These are phyloP conservation scores for Drosophila recens DNA, from an alignment of 2,888 invertebrate species.

Conservation along the genomic window DNA sequence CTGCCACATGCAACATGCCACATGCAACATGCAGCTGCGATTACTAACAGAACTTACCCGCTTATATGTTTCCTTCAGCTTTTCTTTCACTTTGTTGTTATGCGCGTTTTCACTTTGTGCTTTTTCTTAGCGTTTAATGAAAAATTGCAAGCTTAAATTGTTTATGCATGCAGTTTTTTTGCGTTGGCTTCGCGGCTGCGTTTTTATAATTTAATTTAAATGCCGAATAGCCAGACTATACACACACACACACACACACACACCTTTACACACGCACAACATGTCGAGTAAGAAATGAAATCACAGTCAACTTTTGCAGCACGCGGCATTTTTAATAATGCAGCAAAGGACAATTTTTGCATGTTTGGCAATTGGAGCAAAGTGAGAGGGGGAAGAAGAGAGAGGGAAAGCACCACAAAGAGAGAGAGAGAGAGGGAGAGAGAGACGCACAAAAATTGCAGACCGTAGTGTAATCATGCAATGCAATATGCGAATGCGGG, in stretches of 20 bases:
- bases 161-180: constrained; percentile 65
- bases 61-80: too few species aligned
- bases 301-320: constrained; percentile 49
- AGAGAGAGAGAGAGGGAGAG: neutral
- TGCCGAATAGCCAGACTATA: constrained; percentile 39
- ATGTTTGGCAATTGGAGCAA: constrained; percentile 41
- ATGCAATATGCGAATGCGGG: constrained; percentile 20
- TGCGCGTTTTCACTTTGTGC: constrained; percentile 10
- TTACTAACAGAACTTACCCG: constrained; percentile 21
- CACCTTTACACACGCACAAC: constrained; percentile 31
- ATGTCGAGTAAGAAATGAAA: constrained; percentile 52
- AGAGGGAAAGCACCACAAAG: neutral
- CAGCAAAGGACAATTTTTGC: constrained; percentile 56
- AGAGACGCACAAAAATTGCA: constrained; percentile 18
- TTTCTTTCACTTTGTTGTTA: constrained; percentile 12
- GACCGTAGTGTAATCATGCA: constrained; percentile 43
- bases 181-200: constrained; percentile 29
- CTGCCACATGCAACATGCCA: too few species aligned
- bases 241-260: constrained; percentile 21
- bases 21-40: neutral
- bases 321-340: constrained; percentile 62
- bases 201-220: constrained; percentile 71
- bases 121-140: constrained; percentile 34
- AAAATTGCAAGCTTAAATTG: constrained; percentile 33
- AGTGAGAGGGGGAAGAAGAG: neutral